Conservation (phyloP, 2,113 vertebrate genomes). For the Pachyramphus minor region DNA sequence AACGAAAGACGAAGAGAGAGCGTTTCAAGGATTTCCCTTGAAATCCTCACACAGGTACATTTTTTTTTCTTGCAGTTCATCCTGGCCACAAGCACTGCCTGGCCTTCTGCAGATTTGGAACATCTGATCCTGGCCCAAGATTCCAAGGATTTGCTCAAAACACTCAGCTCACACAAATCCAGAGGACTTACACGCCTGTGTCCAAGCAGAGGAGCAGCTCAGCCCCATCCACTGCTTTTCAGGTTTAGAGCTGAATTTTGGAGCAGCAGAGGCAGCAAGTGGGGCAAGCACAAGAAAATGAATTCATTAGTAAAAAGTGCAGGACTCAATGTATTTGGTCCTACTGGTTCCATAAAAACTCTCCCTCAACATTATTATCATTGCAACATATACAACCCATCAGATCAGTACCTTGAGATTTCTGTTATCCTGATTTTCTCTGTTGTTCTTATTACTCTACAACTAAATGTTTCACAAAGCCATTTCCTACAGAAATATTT, state of each 20-base stretch:
- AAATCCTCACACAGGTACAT: neutral
- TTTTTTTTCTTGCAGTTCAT: neutral
- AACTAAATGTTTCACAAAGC: constrained; percentile 68
- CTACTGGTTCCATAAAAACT: neutral
- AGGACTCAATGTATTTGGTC: neutral
- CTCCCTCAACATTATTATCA: constrained; percentile 22
- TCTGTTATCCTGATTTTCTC: constrained; percentile 43
- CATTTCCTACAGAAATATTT: constrained; percentile 70
- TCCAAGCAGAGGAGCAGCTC: neutral
- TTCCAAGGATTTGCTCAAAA: neutral
- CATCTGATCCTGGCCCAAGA: neutral
- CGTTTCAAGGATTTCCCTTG: neutral
- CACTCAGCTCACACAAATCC: neutral
- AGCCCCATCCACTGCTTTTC: neutral
- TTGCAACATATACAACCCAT: neutral
- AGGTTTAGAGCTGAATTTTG: neutral
- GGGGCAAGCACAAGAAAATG: neutral
- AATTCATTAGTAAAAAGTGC: neutral
- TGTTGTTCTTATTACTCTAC: constrained; percentile 59
- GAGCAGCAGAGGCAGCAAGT: neutral
- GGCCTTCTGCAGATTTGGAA: neutral
- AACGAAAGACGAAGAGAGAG: neutral
- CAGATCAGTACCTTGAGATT: constrained; percentile 55
- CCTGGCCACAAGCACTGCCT: neutral
- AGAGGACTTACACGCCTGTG: neutral